phyloP scores from a whole-genome alignment of 2,113 vertebrate species.

The Delphinus delphis region DNA sequence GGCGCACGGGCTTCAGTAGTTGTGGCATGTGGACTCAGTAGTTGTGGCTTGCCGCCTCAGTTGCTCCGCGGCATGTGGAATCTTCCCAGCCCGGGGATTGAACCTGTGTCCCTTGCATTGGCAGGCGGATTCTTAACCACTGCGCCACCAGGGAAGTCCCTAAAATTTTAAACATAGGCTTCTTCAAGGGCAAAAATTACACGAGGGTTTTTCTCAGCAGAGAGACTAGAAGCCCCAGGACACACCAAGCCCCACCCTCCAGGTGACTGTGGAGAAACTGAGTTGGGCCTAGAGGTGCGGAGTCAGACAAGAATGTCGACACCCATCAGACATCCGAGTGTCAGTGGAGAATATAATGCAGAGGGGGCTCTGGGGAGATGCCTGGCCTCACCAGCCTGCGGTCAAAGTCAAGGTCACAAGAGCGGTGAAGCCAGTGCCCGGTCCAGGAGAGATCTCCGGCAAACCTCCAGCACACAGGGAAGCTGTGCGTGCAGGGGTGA shows the following conservation, averaged over 20 bases:
- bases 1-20: too few relatives aligned
- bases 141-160: too few relatives aligned
- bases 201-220: not conserved
- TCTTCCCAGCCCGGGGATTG: too few relatives aligned
- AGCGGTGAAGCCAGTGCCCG: not conserved
- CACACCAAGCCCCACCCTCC: accelerated
- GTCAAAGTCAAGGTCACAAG: not conserved
- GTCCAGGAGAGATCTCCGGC: not conserved
- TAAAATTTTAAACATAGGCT: not conserved
- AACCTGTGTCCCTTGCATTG: too few relatives aligned
- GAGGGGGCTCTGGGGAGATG: not conserved
- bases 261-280: not conserved
- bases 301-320: too few relatives aligned
- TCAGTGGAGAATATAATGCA: not conserved
- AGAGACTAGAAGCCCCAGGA: not conserved
- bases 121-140: too few relatives aligned
- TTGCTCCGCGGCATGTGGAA: too few relatives aligned
- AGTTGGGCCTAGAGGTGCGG: not conserved
- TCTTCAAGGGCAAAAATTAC: not conserved
- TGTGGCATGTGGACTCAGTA: too few relatives aligned
- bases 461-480: accelerated
- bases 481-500: accelerated
- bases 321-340: accelerated
- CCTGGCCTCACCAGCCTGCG: not conserved
- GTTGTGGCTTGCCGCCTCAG: too few relatives aligned